Conservation (phyloP, 2,113 vertebrate species). For the Penelope pileata region DNA sequence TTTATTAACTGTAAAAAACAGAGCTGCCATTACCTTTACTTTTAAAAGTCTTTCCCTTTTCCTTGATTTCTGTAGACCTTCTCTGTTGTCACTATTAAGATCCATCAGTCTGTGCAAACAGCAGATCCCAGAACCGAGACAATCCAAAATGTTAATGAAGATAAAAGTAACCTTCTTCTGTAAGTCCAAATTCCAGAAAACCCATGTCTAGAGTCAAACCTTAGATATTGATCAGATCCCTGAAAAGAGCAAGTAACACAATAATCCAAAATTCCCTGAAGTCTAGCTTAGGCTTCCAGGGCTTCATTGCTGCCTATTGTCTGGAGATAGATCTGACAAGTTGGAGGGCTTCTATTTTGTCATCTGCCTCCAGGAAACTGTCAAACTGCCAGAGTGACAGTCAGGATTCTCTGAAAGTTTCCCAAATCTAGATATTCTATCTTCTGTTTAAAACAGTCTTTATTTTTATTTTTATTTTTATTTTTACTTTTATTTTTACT, state of each 20-base stretch:
- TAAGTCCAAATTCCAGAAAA: background rate
- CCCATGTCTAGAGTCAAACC: background rate
- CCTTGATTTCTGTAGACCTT: background rate
- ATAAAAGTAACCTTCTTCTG: background rate
- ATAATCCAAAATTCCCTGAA: background rate
- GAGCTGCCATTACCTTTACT: background rate
- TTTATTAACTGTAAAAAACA: background rate
- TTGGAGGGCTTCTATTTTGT: background rate
- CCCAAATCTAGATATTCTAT: background rate
- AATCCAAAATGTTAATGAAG: background rate
- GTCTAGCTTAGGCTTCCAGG: background rate
- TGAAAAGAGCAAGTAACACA: background rate
- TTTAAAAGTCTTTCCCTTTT: background rate
- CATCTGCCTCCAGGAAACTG: background rate
- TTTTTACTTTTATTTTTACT: background rate
- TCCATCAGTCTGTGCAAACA: background rate
- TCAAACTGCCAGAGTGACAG: background rate
- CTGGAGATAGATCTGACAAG: background rate
- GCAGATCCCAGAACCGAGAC: background rate
- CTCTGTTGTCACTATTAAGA: background rate
- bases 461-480: background rate
- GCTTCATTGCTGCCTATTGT: background rate
- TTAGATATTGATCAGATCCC: background rate
- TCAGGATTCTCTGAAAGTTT: background rate
- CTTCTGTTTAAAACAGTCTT: background rate